Percentiles rank a stretch among this genome's conserved stretches.
phyloP scores from a whole-genome alignment of 2,888 invertebrate genomes.

The Drosophila tripunctata region DNA sequence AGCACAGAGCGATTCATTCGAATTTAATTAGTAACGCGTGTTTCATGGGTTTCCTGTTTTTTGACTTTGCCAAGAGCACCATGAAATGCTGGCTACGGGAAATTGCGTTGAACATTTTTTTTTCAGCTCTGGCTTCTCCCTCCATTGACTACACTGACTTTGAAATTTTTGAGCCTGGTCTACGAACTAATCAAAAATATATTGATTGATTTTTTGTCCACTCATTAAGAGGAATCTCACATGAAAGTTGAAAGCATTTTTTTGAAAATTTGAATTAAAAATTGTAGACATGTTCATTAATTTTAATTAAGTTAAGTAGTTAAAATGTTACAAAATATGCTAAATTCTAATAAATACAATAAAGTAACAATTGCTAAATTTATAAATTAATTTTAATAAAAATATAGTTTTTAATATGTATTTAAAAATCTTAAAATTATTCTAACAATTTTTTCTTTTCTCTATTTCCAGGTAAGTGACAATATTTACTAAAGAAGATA shows the following conservation, averaged over 20 bases:
- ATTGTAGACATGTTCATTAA: not conserved
- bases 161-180: constrained; percentile 4
- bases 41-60: constrained; percentile 68
- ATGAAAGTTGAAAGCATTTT: constrained; percentile 3
- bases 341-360: no score
- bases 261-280: not conserved
- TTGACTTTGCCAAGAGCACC: constrained; percentile 46
- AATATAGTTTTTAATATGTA: no score
- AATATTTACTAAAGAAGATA: not conserved
- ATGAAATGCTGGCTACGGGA: constrained; percentile 52
- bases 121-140: not conserved
- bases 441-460: no score
- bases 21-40: constrained; percentile 75
- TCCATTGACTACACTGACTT: not conserved
- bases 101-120: constrained; percentile 53
- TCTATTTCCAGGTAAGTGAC: constrained; percentile 6
- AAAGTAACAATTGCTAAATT: no score
- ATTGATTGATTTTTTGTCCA: constrained; percentile 7
- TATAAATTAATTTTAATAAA: no score
- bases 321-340: no score
- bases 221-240: not conserved
- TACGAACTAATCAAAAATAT: constrained; percentile 2
- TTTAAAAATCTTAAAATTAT: no score
- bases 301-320: not conserved
- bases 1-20: constrained; percentile 42